Conservation (phyloP, 2,888 invertebrate species). For the Agrilus cyanescens region DNA sequence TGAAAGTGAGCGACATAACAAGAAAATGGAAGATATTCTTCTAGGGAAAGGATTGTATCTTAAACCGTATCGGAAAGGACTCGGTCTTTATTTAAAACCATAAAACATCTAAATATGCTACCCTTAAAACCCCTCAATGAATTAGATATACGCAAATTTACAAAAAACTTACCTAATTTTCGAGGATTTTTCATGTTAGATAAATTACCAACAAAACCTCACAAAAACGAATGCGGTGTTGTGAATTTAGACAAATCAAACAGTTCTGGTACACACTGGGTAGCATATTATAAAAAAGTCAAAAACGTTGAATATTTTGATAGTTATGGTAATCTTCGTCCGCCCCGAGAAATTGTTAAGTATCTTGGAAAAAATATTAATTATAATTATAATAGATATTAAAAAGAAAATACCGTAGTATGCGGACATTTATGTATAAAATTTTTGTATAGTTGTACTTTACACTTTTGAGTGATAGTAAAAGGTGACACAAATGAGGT, state of each 20-base stretch:
- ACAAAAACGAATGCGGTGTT: slow-evolving; percentile 19
- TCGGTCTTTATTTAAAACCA: slow-evolving; percentile 14
- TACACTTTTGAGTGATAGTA: no score
- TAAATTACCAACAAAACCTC: slow-evolving; percentile 12
- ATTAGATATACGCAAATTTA: slow-evolving; percentile 17
- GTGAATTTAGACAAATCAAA: slow-evolving; percentile 23
- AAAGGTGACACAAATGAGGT: no score
- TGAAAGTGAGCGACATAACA: slow-evolving; percentile 27
- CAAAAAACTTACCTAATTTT: slow-evolving; percentile 14
- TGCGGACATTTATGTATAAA: slow-evolving; percentile 15
- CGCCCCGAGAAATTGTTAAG: slow-evolving; percentile 15
- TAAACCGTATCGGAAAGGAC: slow-evolving; percentile 14
- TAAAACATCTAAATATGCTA: slow-evolving; percentile 15
- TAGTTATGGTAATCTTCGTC: slow-evolving; percentile 27
- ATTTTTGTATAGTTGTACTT: slow-evolving; percentile 8
- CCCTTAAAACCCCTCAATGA: slow-evolving; percentile 18
- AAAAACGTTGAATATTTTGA: slow-evolving; percentile 26
- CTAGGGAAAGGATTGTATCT: slow-evolving; percentile 11
- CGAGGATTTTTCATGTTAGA: slow-evolving; percentile 22
- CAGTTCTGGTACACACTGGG: slow-evolving; percentile 27
- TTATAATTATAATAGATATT: slow-evolving; percentile 10
- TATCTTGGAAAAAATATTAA: slow-evolving; percentile 12
- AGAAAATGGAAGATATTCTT: slow-evolving; percentile 28
- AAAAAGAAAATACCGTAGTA: slow-evolving; percentile 7
- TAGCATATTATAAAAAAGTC: slow-evolving; percentile 25